phyloP scores from a whole-genome alignment of 2,888 invertebrate species.

The Cryptophagus acutangulus region DNA sequence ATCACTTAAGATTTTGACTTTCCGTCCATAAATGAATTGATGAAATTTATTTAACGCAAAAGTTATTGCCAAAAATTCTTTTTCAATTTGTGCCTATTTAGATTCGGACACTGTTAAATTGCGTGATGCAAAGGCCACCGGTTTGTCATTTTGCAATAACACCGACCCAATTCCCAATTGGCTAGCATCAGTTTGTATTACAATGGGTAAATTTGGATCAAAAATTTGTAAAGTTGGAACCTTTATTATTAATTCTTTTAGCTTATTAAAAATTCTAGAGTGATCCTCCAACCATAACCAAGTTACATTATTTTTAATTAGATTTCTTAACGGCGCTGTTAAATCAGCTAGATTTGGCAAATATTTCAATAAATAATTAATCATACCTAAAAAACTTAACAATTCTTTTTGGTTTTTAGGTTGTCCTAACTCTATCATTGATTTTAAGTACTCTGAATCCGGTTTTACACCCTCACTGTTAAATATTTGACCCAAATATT shows the following conservation, averaged over 20 bases:
- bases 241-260: slow-evolving; percentile 25
- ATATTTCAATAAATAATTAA: slow-evolving; percentile 28
- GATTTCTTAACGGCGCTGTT: slow-evolving; percentile 17
- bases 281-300: slow-evolving; percentile 24
- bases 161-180: slow-evolving; percentile 23
- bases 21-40: slow-evolving; percentile 35
- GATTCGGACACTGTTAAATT: slow-evolving; percentile 26
- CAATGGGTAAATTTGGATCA: slow-evolving; percentile 20
- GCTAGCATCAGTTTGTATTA: slow-evolving; percentile 24
- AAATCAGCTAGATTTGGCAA: slow-evolving; percentile 22
- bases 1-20: slow-evolving; percentile 28
- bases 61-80: slow-evolving; percentile 34
- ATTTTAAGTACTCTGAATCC: slow-evolving; percentile 22
- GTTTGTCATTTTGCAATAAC: slow-evolving; percentile 23
- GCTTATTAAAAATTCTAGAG: slow-evolving; percentile 19
- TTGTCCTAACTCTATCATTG: slow-evolving; percentile 17
- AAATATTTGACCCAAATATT: slow-evolving; percentile 28
- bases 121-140: slow-evolving; percentile 30
- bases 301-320: slow-evolving; percentile 28
- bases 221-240: slow-evolving; percentile 22
- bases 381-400: slow-evolving; percentile 31
- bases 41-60: slow-evolving; percentile 34
- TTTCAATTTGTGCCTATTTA: slow-evolving; percentile 32
- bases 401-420: slow-evolving; percentile 30
- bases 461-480: slow-evolving; percentile 19